A percentile compares a stretch with the other conserved stretches of the same genome.
Evolutionary conservation across 2,888 invertebrate genomes (phyloP).

Genomic region (Glyphotaelius pellucidus): DNA sequence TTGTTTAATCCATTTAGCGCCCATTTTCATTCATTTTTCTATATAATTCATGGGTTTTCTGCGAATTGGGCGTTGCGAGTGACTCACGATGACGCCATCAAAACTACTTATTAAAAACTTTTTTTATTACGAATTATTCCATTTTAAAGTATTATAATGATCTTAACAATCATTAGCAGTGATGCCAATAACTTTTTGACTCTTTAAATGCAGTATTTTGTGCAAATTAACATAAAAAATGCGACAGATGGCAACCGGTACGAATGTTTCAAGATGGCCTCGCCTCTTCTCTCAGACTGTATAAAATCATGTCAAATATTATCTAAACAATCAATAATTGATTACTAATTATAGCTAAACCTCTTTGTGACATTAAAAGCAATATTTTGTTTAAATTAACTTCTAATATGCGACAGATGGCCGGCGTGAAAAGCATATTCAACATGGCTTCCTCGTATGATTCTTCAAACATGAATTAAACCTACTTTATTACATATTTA

Average conservation of each 20-base stretch:
- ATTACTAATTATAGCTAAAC: too few species aligned
- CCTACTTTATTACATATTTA: not conserved
- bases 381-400: too few species aligned
- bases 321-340: too few species aligned
- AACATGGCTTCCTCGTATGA: not conserved
- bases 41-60: not conserved
- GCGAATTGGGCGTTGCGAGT: not conserved
- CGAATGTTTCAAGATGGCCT: not conserved
- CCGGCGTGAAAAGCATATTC: not conserved
- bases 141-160: not conserved
- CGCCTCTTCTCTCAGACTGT: too few species aligned
- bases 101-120: not conserved
- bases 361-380: too few species aligned
- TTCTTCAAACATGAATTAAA: not conserved
- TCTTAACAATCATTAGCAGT: not conserved
- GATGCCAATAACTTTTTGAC: not conserved
- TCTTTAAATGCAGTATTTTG: not conserved
- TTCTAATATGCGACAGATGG: not conserved
- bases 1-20: constrained; percentile 64
- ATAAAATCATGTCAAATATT: too few species aligned
- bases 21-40: not conserved
- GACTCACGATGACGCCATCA: constrained; percentile 55
- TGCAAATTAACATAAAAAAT: not conserved
- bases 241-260: not conserved
- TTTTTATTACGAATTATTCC: not conserved